Conservation (phyloP, 2,797 vertebrate species). For the Enteromius trimaculatus region DNA sequence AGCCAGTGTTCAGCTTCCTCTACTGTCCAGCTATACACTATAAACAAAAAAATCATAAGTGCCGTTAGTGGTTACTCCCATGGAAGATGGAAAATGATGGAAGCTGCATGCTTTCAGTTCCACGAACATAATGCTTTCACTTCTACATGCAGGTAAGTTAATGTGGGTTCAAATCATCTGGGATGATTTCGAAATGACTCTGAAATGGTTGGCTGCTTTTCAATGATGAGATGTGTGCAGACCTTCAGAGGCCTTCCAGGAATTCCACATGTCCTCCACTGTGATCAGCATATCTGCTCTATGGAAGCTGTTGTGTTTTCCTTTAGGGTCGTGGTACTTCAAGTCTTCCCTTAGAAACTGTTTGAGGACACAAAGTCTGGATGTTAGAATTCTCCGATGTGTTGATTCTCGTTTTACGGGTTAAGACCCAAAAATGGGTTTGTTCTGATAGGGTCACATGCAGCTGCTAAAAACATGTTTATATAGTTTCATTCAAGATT, state of each 20-base stretch:
- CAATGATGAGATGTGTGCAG: slow-evolving; percentile 28
- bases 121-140: background rate
- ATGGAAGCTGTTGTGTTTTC: slow-evolving; percentile 92
- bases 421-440: background rate
- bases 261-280: slow-evolving; percentile 91
- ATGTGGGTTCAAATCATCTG: background rate
- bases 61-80: background rate
- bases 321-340: slow-evolving; percentile 86
- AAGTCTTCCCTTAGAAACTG: slow-evolving; percentile 92
- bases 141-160: background rate
- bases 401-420: background rate
- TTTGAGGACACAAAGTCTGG: slow-evolving; percentile 21
- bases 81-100: background rate
- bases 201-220: background rate
- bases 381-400: background rate
- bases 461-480: background rate
- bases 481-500: background rate
- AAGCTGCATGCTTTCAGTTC: slow-evolving; percentile 8
- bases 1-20: slow-evolving; percentile 90
- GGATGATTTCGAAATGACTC: background rate
- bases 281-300: slow-evolving; percentile 91
- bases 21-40: slow-evolving; percentile 94
- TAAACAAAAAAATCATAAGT: slow-evolving; percentile 45
- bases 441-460: background rate
- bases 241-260: slow-evolving; percentile 91